phyloP scores from a whole-genome alignment of 2,797 vertebrate species.

The Aldrovandia affinis region DNA sequence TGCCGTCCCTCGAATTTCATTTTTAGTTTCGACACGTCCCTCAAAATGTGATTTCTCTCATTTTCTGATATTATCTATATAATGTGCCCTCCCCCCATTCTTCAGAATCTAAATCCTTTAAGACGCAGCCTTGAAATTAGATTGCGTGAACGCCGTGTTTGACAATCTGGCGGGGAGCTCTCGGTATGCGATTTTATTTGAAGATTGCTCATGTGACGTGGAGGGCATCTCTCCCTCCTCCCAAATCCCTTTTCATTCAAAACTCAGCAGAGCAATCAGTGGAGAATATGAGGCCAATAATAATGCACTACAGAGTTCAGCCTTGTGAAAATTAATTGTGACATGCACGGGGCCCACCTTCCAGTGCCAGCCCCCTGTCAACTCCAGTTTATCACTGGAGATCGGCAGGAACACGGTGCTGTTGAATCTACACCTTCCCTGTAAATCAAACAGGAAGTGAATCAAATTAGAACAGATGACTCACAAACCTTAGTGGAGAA shows the following conservation, averaged over 20 bases:
- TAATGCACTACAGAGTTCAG: neutral
- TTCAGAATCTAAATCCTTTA: neutral
- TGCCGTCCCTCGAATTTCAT: neutral
- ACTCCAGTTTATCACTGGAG: neutral
- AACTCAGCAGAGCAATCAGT: neutral
- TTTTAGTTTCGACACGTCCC: neutral
- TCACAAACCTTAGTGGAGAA: neutral
- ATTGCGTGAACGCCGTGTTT: neutral
- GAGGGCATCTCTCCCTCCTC: neutral
- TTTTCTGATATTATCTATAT: neutral
- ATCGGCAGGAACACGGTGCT: neutral
- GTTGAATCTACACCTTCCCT: neutral
- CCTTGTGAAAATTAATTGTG: neutral
- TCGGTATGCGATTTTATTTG: neutral
- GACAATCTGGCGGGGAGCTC: neutral
- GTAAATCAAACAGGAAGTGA: neutral
- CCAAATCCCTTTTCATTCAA: neutral
- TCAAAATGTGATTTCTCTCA: neutral
- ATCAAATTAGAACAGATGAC: constrained; percentile 6
- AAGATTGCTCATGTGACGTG: neutral
- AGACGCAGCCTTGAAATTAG: neutral
- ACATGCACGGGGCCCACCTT: neutral
- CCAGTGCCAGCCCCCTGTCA: neutral
- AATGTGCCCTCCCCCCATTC: neutral
- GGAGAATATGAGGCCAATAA: neutral